Evolutionary conservation across 2,113 vertebrate genomes (phyloP).

Genomic region (Platichthys flesus): DNA sequence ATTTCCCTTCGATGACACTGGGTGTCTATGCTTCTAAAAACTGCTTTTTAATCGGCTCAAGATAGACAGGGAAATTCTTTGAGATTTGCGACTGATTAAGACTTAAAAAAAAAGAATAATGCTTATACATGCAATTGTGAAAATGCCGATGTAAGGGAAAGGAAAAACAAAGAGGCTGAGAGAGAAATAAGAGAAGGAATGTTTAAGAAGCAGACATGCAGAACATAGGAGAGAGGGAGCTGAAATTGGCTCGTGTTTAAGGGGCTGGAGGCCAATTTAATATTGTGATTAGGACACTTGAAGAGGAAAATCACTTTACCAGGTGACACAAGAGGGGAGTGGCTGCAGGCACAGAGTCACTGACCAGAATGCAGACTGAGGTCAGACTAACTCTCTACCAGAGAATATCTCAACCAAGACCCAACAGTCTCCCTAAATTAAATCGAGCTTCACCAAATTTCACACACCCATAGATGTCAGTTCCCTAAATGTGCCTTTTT

Average conservation of each 20-base stretch:
- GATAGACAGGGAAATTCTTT: neutral
- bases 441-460: neutral
- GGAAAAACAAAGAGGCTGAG: neutral
- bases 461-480: too few species aligned
- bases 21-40: neutral
- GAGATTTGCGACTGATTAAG: neutral
- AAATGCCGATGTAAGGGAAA: conserved; percentile 1
- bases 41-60: neutral
- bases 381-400: conserved; percentile 25
- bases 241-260: conserved; percentile 60
- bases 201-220: conserved; percentile 9
- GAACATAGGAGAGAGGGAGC: neutral
- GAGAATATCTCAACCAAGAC: neutral
- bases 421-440: too few species aligned
- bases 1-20: conserved; percentile 20
- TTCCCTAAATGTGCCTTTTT: too few species aligned
- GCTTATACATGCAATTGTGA: conserved; percentile 1
- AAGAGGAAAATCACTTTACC: conserved; percentile 63
- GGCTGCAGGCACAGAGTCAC: conserved; percentile 63
- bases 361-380: conserved; percentile 60
- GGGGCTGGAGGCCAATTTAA: conserved; percentile 65
- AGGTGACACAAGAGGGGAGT: conserved; percentile 42
- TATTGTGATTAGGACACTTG: conserved; percentile 63
- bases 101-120: too few species aligned
- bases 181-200: neutral